Evolutionary conservation across 1,140 invertebrate species (phyloP).

Genomic region (Hermetia illucens): DNA sequence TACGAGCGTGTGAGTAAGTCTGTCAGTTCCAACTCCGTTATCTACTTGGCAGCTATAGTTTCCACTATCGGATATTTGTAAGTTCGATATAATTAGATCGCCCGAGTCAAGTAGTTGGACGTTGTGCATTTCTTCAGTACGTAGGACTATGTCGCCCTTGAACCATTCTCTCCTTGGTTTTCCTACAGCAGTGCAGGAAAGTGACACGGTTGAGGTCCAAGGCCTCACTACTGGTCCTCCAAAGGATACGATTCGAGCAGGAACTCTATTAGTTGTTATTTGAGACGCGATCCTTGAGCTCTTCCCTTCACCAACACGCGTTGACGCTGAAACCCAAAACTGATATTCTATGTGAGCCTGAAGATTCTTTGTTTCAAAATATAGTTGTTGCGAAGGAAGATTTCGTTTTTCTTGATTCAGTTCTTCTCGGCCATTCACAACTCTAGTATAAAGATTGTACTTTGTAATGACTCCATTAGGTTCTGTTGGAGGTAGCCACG

Average conservation of each 20-base stretch:
- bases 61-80: slow-evolving; percentile 49
- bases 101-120: slow-evolving; percentile 45
- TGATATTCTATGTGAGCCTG: slow-evolving; percentile 66
- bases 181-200: slow-evolving; percentile 51
- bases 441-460: slow-evolving; percentile 62
- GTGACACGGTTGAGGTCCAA: slow-evolving; percentile 44
- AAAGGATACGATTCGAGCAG: slow-evolving; percentile 54
- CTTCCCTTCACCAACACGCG: slow-evolving; percentile 58
- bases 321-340: slow-evolving; percentile 68
- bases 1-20: slow-evolving; percentile 41
- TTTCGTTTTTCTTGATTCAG: slow-evolving; percentile 51
- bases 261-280: slow-evolving; percentile 37
- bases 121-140: slow-evolving; percentile 36
- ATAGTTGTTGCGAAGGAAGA: slow-evolving; percentile 43
- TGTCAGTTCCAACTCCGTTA: slow-evolving; percentile 54
- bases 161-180: slow-evolving; percentile 51
- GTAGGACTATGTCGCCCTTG: slow-evolving; percentile 35
- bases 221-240: slow-evolving; percentile 47
- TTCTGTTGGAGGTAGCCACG: slow-evolving; percentile 61
- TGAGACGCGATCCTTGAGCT: slow-evolving; percentile 52
- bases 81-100: slow-evolving; percentile 45
- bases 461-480: slow-evolving; percentile 68
- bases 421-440: slow-evolving; percentile 51
- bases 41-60: slow-evolving; percentile 65
- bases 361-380: slow-evolving; percentile 50